These are phyloP conservation scores for Muntiacus reevesi DNA, from an alignment of 2,113 vertebrate genomes.

Conservation along the genomic window DNA sequence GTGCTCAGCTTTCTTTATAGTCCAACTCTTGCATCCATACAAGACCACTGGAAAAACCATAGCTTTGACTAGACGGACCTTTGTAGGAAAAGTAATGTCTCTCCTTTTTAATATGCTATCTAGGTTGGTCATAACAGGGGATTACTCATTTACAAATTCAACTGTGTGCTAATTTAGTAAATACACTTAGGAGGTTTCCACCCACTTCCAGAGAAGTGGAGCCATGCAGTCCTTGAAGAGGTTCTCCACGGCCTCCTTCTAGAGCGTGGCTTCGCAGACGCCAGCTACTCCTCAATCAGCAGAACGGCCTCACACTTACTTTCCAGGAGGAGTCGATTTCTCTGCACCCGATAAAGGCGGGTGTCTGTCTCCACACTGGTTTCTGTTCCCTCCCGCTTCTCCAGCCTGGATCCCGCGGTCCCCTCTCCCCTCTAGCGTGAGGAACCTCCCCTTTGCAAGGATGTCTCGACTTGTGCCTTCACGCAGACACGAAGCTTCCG, in stretches of 20 bases:
- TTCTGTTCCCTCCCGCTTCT: not conserved
- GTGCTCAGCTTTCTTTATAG: too few species aligned
- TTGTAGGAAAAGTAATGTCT: too few species aligned
- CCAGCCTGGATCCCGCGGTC: not conserved
- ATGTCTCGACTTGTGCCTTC: not conserved
- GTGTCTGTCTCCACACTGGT: not conserved
- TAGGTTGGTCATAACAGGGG: not conserved
- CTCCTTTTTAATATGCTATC: too few species aligned
- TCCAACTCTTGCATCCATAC: too few species aligned
- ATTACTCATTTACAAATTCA: conserved; percentile 1
- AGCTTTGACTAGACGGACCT: too few species aligned
- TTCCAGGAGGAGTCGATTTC: not conserved
- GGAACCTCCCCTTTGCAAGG: not conserved
- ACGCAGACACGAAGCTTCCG: not conserved
- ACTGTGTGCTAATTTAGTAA: not conserved
- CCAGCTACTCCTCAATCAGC: not conserved
- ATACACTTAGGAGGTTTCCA: not conserved
- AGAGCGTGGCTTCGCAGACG: not conserved
- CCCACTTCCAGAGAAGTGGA: not conserved
- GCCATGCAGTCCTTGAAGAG: not conserved
- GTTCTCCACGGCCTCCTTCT: not conserved
- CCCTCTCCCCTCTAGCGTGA: not conserved
- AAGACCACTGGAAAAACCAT: too few species aligned
- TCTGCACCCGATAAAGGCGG: not conserved
- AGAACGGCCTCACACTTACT: not conserved